Percentiles rank a stretch among this genome's conserved stretches.
phyloP scores from a whole-genome alignment of 1,140 invertebrate species.

The Bilobella aurantiaca region DNA sequence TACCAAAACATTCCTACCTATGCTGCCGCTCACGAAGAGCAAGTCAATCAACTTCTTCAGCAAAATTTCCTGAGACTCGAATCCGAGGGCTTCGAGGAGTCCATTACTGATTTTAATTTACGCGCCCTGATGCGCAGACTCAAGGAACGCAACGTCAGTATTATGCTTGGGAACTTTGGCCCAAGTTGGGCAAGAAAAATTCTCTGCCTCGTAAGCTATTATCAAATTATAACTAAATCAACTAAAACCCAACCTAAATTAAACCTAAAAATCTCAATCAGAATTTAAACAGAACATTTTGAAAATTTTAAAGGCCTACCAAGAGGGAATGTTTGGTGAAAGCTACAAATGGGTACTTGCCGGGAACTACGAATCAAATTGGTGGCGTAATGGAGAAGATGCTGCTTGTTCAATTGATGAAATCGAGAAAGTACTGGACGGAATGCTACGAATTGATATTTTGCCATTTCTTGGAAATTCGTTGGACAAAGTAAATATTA shows the following conservation, averaged over 20 bases:
- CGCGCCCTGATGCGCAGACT: neutral
- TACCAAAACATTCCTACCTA: neutral
- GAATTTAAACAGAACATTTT: too few relatives aligned
- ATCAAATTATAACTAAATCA: neutral
- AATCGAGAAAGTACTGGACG: neutral
- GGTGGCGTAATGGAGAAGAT: neutral
- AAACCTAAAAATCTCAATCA: too few relatives aligned
- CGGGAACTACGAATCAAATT: neutral
- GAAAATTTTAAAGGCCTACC: neutral
- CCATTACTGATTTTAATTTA: neutral
- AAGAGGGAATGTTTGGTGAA: neutral
- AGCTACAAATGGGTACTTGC: neutral
- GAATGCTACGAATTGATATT: neutral
- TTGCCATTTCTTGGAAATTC: neutral
- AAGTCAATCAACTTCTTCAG: neutral
- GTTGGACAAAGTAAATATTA: too few relatives aligned
- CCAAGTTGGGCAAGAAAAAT: neutral
- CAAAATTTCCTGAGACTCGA: neutral
- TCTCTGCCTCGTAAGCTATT: neutral
- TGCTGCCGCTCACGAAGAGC: neutral
- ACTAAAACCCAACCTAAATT: neutral
- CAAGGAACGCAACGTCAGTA: neutral
- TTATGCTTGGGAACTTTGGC: neutral
- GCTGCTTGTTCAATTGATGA: neutral
- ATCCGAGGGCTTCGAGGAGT: neutral